These are phyloP conservation scores for Circaetus gallicus DNA, from an alignment of 2,113 vertebrate genomes.

Conservation along the genomic window DNA sequence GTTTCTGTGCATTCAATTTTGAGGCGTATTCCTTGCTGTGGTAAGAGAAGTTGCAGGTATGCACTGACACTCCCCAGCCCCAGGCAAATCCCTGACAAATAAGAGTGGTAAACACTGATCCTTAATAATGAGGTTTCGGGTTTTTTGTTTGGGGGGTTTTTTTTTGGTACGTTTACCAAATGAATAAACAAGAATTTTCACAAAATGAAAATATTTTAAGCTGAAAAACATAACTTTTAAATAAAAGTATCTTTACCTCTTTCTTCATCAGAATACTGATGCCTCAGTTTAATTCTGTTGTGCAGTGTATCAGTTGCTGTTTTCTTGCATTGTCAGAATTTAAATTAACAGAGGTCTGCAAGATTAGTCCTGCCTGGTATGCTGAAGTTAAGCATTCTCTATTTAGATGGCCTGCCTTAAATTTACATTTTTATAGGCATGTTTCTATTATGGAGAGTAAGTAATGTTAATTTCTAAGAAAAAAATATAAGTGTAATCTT, in stretches of 20 bases:
- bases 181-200: neutral
- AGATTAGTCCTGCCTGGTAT: neutral
- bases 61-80: neutral
- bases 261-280: neutral
- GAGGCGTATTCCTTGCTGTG: accelerated
- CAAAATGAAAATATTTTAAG: neutral
- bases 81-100: neutral
- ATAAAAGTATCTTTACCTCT: neutral
- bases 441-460: neutral
- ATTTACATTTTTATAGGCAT: slow-evolving; percentile 36
- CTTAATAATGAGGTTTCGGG: neutral
- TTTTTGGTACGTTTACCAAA: neutral
- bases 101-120: neutral
- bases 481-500: neutral
- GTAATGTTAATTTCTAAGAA: neutral
- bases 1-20: neutral
- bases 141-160: neutral
- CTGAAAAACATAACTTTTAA: neutral
- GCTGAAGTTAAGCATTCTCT: neutral
- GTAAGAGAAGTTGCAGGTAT: neutral
- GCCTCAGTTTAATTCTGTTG: neutral
- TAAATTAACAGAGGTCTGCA: neutral
- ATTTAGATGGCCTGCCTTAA: neutral
- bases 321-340: neutral
- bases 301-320: neutral